A percentile compares a stretch with the other conserved stretches of the same genome.
These are phyloP conservation scores for Formica selysi DNA, from an alignment of 1,140 invertebrate genomes.

Conservation along the genomic window DNA sequence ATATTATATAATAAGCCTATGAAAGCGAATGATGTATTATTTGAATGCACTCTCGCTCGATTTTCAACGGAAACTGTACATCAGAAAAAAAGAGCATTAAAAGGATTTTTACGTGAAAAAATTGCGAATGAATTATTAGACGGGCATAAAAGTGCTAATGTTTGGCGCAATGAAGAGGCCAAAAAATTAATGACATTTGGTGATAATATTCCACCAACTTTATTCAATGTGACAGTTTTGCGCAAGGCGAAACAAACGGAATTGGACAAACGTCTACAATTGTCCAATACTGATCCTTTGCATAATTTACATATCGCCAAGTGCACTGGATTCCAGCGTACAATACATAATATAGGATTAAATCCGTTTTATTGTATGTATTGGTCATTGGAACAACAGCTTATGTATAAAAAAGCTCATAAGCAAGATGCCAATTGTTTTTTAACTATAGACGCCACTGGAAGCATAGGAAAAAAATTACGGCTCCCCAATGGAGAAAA, in stretches of 20 bases:
- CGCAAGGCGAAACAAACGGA: not conserved
- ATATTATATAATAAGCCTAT: not conserved
- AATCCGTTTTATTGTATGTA: not conserved
- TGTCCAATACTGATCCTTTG: not conserved
- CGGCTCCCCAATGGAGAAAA: not conserved
- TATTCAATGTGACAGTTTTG: not conserved
- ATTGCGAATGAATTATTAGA: not conserved
- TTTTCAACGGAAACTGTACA: not conserved
- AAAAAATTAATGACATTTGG: not conserved
- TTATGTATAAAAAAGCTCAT: not conserved
- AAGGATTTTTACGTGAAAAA: not conserved
- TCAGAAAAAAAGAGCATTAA: not conserved
- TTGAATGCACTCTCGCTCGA: not conserved
- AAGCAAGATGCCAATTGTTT: not conserved
- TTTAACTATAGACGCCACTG: not conserved
- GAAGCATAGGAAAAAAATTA: not conserved
- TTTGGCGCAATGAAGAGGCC: constrained; percentile 2
- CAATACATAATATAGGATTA: not conserved
- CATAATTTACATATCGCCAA: not conserved
- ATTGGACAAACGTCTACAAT: not conserved
- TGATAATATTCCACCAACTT: too few relatives aligned
- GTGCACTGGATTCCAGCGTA: not conserved
- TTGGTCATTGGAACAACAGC: not conserved
- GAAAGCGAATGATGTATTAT: not conserved
- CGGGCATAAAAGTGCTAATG: not conserved